Evolutionary conservation across 2,888 invertebrate species (phyloP).

Genomic region (Lithodes maja): DNA sequence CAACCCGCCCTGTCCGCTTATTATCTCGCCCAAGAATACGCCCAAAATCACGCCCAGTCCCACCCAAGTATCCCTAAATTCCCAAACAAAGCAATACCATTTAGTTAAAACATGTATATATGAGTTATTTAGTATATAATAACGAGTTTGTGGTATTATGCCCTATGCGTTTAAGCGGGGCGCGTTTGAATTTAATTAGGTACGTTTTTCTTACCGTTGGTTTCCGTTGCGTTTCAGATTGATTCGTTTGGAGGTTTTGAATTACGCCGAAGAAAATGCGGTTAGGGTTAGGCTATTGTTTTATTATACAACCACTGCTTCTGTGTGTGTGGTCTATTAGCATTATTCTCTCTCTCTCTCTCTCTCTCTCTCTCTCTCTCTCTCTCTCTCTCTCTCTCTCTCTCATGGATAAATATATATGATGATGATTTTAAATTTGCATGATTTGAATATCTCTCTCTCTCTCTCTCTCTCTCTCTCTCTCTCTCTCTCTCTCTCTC

Average conservation of each 20-base stretch:
- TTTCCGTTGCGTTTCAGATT: not conserved
- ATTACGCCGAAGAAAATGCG: not conserved
- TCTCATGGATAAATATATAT: not conserved
- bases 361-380: conserved; percentile 17
- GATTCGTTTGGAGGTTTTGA: not conserved
- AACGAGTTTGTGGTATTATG: not conserved
- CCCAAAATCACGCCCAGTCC: not conserved
- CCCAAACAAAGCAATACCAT: not conserved
- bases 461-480: not conserved
- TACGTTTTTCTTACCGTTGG: not conserved
- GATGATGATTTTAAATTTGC: not conserved
- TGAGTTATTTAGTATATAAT: not conserved
- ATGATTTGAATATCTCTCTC: not conserved
- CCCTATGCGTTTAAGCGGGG: not conserved
- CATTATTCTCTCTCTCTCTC: not conserved
- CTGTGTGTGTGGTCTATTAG: not conserved
- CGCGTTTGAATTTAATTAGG: not conserved
- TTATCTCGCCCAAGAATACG: not conserved
- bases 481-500: too few relatives aligned
- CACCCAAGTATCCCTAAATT: not conserved
- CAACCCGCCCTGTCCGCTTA: not conserved
- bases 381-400: conserved; percentile 22
- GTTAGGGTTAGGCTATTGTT: not conserved
- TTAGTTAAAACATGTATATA: too few relatives aligned
- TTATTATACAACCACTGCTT: not conserved